Evolutionary conservation across 1,140 invertebrate genomes (phyloP), one percentile per base, ranked within the genome.

Genomic region (Heterodera carotae): DNA sequence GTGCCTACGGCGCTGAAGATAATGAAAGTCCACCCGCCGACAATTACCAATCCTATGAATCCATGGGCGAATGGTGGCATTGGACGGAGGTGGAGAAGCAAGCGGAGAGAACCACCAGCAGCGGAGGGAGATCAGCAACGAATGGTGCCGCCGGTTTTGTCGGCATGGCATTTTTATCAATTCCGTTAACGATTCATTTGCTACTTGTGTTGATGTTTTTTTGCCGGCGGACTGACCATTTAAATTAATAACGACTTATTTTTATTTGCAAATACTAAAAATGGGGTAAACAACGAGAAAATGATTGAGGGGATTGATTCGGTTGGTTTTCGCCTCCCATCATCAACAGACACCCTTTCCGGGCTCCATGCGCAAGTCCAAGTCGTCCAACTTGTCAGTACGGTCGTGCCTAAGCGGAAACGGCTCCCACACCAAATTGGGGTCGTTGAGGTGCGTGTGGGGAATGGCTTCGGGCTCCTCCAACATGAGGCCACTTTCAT

Each of bases 371-470:
- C 34, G 34, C 66, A 80, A 68, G 69, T 80, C 79, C 12, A 81
- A 68, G 43, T 83, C 82, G 73, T 83, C 82, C 39, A 83, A 67
- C 70, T 83, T 83, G 64, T 74, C 72, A 53, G 76, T 27, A 36
- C 80, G 80, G 1, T 25, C 77, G 27, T 82, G 79, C 75, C 82
- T 56, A 10, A 75, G 22, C 4, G 69, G 22, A 66, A 85, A 85
- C 27, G 72, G n/a, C 27, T 78, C 56, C 82, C 82, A 83, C 27
- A 83, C 78, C 15, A 75, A 29, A 22, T 85, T 70, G 15, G 82
- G 75, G 78, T 83, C 83, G 60, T 85, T 83, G n/a, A 83, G 25
- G 53, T 79, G 68, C n/a, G 80, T 73, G 59, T 83, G 83, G 25
- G 80, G 66, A 62, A 83, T 71, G n/a, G 69, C 25, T 36, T 43